Evolutionary conservation across 2,113 vertebrate species (phyloP), one percentile per base, ranked within the genome.

Genomic region (Galbula dea): DNA sequence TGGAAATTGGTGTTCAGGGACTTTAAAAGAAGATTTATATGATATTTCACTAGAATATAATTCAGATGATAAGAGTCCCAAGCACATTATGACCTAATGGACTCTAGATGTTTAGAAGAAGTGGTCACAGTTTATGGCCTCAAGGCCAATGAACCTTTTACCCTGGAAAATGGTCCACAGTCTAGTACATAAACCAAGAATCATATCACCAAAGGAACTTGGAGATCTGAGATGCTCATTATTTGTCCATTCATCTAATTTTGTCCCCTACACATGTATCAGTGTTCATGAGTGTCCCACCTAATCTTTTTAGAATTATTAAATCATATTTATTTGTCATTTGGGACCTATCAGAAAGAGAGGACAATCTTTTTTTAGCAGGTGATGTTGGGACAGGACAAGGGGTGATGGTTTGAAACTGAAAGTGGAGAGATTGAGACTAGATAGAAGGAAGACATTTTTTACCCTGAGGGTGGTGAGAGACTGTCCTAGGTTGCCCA

Each of bases 11-110:
- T 58, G 67, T 54, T 58, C 57, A 74, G 95, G 43, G 95, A 81
- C 74, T 84, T 74, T 37, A 24, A 65, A 83, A 79, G 66, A 83
- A 46, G 46, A 66, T 88, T 93, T 94, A 52, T 82, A 66, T 91
- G 65, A 84, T 39, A 91, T 87, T 92, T 93, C 87, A 83, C 67
- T 82, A 67, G 45, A 94, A 84, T 88, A 88, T 73, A 85, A 83
- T 76, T 93, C 90, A 94, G 68, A 62, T 67, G 37, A 82, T 73
- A 74, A 83, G 29, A 87, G 63, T 26, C 41, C 34, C 68, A 79
- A 39, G 54, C 61, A 77, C 27, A 71, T 59, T 59, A 52, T 69
- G 74, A 54, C 79, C 75, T 62, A 86, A 91, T 36, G 55, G 45
- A 85, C 1, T 9, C 74, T 61, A 89, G 43, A 46, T 0, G 1